Evolutionary conservation across 2,797 vertebrate genomes (phyloP).

Genomic region (Myotis planiceps): DNA sequence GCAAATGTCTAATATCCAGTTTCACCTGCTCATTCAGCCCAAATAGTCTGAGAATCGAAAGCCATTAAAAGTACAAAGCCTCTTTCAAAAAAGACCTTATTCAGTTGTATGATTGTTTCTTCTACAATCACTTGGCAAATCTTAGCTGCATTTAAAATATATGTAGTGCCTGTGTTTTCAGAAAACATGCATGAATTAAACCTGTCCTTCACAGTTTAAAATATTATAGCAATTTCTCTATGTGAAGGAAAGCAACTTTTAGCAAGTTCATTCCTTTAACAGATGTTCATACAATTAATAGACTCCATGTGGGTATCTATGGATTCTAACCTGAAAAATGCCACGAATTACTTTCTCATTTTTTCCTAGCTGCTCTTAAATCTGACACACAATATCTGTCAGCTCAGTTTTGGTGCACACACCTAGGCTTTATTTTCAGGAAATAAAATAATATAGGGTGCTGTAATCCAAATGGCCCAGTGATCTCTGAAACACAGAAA

Average conservation of each 20-base stretch:
- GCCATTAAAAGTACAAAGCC: constrained; percentile 17
- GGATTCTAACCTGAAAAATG: constrained; percentile 23
- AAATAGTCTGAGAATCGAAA: constrained; percentile 1
- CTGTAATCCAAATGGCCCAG: background rate
- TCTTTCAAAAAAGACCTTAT: constrained; percentile 30
- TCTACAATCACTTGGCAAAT: constrained; percentile 46
- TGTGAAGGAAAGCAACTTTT: constrained; percentile 15
- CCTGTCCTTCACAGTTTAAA: constrained; percentile 59
- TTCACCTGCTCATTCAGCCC: constrained; percentile 15
- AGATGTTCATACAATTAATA: constrained; percentile 56
- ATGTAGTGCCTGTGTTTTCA: constrained; percentile 22
- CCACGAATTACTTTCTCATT: background rate
- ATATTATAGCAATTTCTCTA: constrained; percentile 42
- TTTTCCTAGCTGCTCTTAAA: constrained; percentile 23
- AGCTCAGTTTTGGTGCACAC: constrained; percentile 20
- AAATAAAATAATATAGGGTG: background rate
- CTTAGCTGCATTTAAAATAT: constrained; percentile 64
- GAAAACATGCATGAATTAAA: constrained; percentile 63
- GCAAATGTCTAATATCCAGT: constrained; percentile 16
- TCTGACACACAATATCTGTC: background rate
- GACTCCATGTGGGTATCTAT: constrained; percentile 10
- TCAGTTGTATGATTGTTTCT: constrained; percentile 52
- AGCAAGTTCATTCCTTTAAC: constrained; percentile 28
- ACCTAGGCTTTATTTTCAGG: constrained; percentile 31
- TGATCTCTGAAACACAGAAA: background rate